Conservation (phyloP, 1,140 invertebrate genomes). For the Bombus pyrosoma region DNA sequence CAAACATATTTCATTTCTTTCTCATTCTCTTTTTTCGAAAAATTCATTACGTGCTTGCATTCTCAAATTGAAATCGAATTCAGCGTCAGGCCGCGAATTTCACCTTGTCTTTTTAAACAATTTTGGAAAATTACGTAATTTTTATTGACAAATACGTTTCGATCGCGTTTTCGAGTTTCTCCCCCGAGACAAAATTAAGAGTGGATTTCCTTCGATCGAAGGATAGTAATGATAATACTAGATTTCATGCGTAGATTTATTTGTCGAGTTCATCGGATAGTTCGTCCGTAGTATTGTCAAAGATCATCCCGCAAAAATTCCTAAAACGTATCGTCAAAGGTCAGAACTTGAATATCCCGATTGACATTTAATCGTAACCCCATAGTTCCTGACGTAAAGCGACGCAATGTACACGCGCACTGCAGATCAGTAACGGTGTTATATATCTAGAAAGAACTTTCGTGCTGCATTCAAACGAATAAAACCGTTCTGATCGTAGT, state of each 20-base stretch:
- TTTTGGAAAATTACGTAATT: no score
- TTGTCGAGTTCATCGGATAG: not conserved
- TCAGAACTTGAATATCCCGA: not conserved
- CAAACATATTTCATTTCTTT: not conserved
- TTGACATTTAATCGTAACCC: conserved; percentile 14
- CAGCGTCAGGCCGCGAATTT: not conserved
- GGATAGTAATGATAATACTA: no score
- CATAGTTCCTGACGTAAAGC: conserved; percentile 33
- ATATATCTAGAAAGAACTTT: conserved; percentile 15
- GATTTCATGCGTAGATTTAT: not conserved
- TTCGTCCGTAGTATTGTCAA: rapidly evolving
- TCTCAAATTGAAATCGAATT: not conserved
- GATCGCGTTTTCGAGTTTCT: no score
- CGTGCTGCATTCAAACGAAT: conserved; percentile 3
- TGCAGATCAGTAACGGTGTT: conserved; percentile 18
- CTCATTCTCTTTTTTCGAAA: not conserved
- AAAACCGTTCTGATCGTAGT: conserved; percentile 4
- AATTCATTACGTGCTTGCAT: not conserved
- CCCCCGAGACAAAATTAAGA: not conserved
- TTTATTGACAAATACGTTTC: no score
- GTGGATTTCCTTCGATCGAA: not conserved
- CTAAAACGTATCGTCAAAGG: not conserved
- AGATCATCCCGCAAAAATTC: not conserved
- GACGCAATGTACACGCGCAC: conserved; percentile 45
- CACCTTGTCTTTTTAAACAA: not conserved